A percentile compares a stretch with the other conserved stretches of the same genome.
phyloP scores from a whole-genome alignment of 1,140 invertebrate genomes.

The Drosophila obscura region DNA sequence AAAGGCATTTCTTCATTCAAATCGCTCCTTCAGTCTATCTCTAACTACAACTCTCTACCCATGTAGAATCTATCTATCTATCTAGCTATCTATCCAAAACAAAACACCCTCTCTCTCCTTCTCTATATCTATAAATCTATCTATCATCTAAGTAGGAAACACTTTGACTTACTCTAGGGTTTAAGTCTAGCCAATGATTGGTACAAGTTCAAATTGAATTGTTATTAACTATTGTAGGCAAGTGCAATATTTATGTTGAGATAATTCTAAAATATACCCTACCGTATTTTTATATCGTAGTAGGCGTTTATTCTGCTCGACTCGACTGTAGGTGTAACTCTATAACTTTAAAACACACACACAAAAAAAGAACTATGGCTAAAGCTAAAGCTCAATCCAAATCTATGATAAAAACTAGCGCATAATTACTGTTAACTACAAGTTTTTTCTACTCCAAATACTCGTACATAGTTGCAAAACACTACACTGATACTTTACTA shows the following conservation, averaged over 20 bases:
- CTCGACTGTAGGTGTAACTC: constrained; percentile 65
- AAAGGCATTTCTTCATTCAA: constrained; percentile 62
- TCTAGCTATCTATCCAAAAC: constrained; percentile 21
- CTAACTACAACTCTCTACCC: constrained; percentile 7
- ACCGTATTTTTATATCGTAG: constrained; percentile 71
- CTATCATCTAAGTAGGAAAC: constrained; percentile 49
- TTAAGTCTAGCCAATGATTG: constrained; percentile 61
- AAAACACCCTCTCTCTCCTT: constrained; percentile 1
- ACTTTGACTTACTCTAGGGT: constrained; percentile 51
- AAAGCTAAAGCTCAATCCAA: constrained; percentile 52
- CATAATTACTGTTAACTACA: constrained; percentile 75
- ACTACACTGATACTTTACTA: constrained; percentile 77
- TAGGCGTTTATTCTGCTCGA: constrained; percentile 75
- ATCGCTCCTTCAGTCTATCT: constrained; percentile 27
- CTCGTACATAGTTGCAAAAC: constrained; percentile 61
- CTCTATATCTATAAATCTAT: constrained; percentile 12
- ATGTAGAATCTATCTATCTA: constrained; percentile 13
- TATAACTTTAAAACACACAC: constrained; percentile 31
- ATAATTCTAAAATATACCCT: constrained; percentile 52
- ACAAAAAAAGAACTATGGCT: constrained; percentile 28
- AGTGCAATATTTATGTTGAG: constrained; percentile 74
- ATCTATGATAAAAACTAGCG: constrained; percentile 67
- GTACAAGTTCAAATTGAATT: constrained; percentile 78
- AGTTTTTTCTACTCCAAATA: constrained; percentile 72
- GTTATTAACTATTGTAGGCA: constrained; percentile 73